Percentiles rank a stretch among this genome's conserved stretches.
Evolutionary conservation across 2,888 invertebrate species (phyloP).

Genomic region (Agrochola lota): DNA sequence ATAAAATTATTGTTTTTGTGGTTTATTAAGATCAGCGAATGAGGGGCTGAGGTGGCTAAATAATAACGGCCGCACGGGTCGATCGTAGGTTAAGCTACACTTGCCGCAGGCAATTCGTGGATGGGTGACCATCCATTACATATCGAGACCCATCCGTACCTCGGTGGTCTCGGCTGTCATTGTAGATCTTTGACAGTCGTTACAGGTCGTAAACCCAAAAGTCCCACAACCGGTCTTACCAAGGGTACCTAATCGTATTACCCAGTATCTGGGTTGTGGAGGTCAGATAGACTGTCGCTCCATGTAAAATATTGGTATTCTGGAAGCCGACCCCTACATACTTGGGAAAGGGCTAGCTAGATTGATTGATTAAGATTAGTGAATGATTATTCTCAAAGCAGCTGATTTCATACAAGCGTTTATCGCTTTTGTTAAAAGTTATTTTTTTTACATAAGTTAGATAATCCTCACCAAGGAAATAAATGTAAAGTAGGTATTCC

Average conservation of each 20-base stretch:
- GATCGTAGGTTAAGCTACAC: neutral
- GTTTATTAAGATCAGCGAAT: neutral
- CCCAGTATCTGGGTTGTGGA: neutral
- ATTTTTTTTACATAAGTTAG: neutral
- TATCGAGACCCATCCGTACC: neutral
- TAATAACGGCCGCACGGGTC: neutral
- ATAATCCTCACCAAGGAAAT: neutral
- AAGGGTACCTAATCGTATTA: neutral
- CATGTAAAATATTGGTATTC: neutral
- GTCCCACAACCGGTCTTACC: neutral
- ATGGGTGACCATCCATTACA: neutral
- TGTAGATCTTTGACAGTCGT: neutral
- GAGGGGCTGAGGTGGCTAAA: neutral
- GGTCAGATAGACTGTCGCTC: neutral
- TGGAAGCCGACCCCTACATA: neutral
- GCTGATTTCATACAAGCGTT: neutral
- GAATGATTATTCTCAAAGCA: neutral
- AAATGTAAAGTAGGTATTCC: neutral
- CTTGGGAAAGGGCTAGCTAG: neutral
- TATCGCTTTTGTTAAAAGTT: neutral
- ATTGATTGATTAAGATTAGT: neutral
- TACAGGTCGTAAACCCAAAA: neutral
- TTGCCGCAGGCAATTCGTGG: neutral
- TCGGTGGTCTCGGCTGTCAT: neutral
- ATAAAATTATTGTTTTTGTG: conserved; percentile 4